These are phyloP conservation scores for Brachionus asplanchnoidis DNA, from an alignment of 1,140 invertebrate species.

Conservation along the genomic window DNA sequence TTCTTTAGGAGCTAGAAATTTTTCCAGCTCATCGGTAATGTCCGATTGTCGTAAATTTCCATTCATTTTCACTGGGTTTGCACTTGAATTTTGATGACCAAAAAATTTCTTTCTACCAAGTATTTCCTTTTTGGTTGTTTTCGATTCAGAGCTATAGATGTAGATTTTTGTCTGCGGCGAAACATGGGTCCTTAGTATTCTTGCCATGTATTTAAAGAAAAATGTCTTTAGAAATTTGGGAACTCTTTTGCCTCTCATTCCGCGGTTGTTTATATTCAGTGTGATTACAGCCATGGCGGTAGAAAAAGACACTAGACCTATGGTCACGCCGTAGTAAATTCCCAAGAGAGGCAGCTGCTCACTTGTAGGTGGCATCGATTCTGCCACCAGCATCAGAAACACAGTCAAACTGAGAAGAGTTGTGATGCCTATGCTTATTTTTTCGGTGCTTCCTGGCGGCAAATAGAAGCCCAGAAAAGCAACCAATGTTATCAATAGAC, in stretches of 20 bases:
- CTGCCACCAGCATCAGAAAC: slow-evolving; percentile 86
- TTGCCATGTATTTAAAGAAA: slow-evolving; percentile 62
- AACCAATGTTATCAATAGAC: slow-evolving; percentile 73
- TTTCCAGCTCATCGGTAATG: neutral
- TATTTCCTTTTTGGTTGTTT: neutral
- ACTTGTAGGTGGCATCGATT: slow-evolving; percentile 80
- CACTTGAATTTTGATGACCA: neutral
- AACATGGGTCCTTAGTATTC: slow-evolving; percentile 59
- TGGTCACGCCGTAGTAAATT: slow-evolving; percentile 83
- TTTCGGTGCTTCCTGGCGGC: slow-evolving; percentile 70
- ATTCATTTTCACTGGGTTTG: neutral
- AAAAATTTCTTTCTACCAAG: neutral
- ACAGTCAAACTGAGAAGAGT: slow-evolving; percentile 85
- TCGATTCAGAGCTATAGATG: neutral
- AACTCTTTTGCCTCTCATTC: slow-evolving; percentile 70
- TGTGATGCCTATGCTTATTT: slow-evolving; percentile 74
- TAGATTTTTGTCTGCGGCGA: slow-evolving; percentile 44
- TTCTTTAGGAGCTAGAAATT: neutral
- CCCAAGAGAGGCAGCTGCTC: slow-evolving; percentile 80
- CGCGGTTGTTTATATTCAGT: slow-evolving; percentile 78
- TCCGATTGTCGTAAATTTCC: neutral
- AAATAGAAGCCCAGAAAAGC: slow-evolving; percentile 85
- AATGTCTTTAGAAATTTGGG: slow-evolving; percentile 66
- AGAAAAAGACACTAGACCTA: slow-evolving; percentile 80
- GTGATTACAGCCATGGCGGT: slow-evolving; percentile 70